These are phyloP conservation scores for Drosophila leontia DNA, from an alignment of 1,140 invertebrate genomes.

Conservation along the genomic window DNA sequence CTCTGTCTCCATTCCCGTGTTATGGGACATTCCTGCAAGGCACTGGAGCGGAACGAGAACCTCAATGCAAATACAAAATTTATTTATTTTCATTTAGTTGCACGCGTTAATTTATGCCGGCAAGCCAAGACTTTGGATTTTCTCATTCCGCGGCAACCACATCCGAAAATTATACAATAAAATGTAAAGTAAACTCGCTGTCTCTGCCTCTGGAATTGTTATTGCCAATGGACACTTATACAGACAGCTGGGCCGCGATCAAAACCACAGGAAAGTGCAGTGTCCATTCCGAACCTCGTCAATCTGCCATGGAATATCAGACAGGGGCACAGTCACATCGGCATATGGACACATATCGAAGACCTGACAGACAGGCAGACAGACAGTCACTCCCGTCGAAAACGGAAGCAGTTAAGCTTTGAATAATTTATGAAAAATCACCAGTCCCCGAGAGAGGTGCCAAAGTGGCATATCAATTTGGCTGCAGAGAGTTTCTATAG, in stretches of 20 bases:
- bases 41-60: slow-evolving; percentile 54
- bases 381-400: slow-evolving; percentile 54
- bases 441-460: slow-evolving; percentile 31
- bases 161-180: slow-evolving; percentile 84
- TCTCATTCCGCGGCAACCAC: slow-evolving; percentile 56
- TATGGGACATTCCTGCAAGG: slow-evolving; percentile 58
- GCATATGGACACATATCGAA: slow-evolving; percentile 15
- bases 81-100: slow-evolving; percentile 80
- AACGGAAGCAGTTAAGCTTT: slow-evolving; percentile 81
- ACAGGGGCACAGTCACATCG: slow-evolving; percentile 25
- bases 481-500: not conserved
- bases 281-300: slow-evolving; percentile 48
- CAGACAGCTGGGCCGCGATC: slow-evolving; percentile 59
- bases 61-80: slow-evolving; percentile 73
- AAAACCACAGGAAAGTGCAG: slow-evolving; percentile 70
- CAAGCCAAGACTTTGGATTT: slow-evolving; percentile 11
- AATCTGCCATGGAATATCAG: slow-evolving; percentile 49
- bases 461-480: slow-evolving; percentile 76
- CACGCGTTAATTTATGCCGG: slow-evolving; percentile 80
- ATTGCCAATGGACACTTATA: slow-evolving; percentile 68
- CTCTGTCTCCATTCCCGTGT: not conserved
- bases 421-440: slow-evolving; percentile 79
- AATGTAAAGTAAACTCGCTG: slow-evolving; percentile 76
- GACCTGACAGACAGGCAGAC: slow-evolving; percentile 12
- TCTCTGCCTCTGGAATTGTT: slow-evolving; percentile 38